These are phyloP conservation scores for Prietella phreatophila DNA, from an alignment of 2,113 vertebrate species.

Conservation along the genomic window DNA sequence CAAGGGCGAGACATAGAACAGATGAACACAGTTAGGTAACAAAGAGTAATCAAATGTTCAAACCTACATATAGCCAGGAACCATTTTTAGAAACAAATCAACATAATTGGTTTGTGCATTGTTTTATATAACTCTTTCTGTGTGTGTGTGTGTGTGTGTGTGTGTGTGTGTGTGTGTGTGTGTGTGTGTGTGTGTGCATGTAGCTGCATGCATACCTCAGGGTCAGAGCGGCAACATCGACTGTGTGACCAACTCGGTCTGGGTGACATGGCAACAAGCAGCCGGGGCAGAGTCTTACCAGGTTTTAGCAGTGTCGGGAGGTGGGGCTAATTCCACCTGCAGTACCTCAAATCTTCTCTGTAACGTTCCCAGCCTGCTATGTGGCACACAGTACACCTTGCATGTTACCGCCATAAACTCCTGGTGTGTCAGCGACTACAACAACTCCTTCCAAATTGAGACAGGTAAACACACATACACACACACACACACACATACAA, in stretches of 20 bases:
- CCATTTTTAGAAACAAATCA: neutral
- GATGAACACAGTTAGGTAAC: neutral
- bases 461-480: slow-evolving; percentile 64
- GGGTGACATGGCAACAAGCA: slow-evolving; percentile 63
- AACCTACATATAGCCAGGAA: neutral
- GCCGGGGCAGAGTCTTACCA: slow-evolving; percentile 60
- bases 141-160: neutral
- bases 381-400: slow-evolving; percentile 69
- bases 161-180: slow-evolving; percentile 20
- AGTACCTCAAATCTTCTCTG: slow-evolving; percentile 55
- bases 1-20: neutral
- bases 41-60: neutral
- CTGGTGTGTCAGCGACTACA: slow-evolving; percentile 62
- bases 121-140: neutral
- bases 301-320: slow-evolving; percentile 53
- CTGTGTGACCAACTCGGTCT: slow-evolving; percentile 69
- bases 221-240: slow-evolving; percentile 60
- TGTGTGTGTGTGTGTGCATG: slow-evolving; percentile 35
- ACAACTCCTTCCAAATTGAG: slow-evolving; percentile 60
- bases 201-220: slow-evolving; percentile 71
- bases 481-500: slow-evolving; percentile 1
- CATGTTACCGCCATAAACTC: slow-evolving; percentile 62
- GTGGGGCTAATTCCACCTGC: slow-evolving; percentile 61
- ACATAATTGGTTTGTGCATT: neutral
- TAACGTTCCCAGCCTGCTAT: slow-evolving; percentile 63